These are phyloP conservation scores for Diadumene lineata DNA, from an alignment of 92 coral and sea anemone genomes.

Conservation along the genomic window DNA sequence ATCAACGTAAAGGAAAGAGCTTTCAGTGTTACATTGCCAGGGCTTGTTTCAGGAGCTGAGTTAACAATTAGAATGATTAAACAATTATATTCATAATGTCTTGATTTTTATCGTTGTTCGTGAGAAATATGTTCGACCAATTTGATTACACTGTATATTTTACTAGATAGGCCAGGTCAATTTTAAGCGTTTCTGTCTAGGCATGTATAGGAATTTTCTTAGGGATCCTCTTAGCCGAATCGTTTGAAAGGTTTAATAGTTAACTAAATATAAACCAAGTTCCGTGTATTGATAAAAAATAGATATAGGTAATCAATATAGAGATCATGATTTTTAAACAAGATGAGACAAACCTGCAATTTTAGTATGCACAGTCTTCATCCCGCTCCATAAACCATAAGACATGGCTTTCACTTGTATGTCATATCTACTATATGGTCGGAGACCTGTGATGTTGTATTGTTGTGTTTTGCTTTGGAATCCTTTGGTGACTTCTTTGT, in stretches of 20 bases:
- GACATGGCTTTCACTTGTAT: slow-evolving; percentile 11
- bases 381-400: slow-evolving; percentile 18
- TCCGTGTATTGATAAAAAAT: too few relatives aligned
- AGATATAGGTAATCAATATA: too few relatives aligned
- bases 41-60: background rate
- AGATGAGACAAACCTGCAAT: slow-evolving; percentile 4
- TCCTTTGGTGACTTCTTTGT: background rate
- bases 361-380: background rate
- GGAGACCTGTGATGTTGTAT: slow-evolving; percentile 17
- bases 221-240: too few relatives aligned
- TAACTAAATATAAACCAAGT: too few relatives aligned
- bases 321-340: too few relatives aligned
- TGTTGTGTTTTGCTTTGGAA: background rate
- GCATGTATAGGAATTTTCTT: background rate
- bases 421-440: slow-evolving; percentile 17
- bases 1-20: background rate
- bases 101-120: too few relatives aligned
- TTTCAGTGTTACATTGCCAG: background rate
- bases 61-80: background rate
- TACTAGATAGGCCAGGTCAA: too few relatives aligned
- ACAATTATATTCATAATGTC: too few relatives aligned
- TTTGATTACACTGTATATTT: too few relatives aligned
- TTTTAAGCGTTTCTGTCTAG: background rate
- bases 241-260: too few relatives aligned
- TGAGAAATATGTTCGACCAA: too few relatives aligned